A percentile compares a stretch with the other conserved stretches of the same genome.
Conservation (phyloP, 53 echinoderm and acorn worm species). For the Holothuria leucospilota region DNA sequence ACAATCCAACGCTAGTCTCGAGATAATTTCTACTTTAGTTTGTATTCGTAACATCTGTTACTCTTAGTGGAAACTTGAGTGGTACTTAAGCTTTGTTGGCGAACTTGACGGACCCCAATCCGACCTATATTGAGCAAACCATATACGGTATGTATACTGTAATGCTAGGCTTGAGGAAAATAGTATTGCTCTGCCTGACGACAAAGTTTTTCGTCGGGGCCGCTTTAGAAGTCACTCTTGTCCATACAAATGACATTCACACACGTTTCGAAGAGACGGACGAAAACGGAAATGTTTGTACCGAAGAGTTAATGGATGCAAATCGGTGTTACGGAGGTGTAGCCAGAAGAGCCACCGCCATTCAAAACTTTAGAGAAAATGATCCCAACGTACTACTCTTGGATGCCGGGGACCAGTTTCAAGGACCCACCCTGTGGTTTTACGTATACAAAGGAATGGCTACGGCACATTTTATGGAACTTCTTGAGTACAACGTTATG, state of each 20-base stretch:
- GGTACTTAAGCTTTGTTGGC: too few relatives aligned
- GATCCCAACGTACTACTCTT: conserved; percentile 67
- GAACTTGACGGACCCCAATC: too few relatives aligned
- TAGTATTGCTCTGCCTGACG: background rate
- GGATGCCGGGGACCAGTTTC: conserved; percentile 90
- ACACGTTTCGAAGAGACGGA: conserved; percentile 82
- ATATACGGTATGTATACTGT: too few relatives aligned
- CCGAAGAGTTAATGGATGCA: conserved; percentile 40
- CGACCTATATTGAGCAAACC: too few relatives aligned
- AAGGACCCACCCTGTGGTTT: conserved; percentile 87
- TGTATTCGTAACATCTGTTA: too few relatives aligned
- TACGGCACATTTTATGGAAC: conserved; percentile 84
- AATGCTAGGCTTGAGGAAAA: too few relatives aligned
- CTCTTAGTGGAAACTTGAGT: too few relatives aligned
- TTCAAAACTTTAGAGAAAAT: conserved; percentile 56
- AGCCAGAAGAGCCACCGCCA: conserved; percentile 68
- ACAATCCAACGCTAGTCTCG: too few relatives aligned
- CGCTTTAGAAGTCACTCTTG: conserved; percentile 52
- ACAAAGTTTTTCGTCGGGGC: background rate
- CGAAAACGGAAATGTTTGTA: conserved; percentile 59
- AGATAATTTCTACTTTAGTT: too few relatives aligned
- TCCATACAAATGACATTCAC: conserved; percentile 87
- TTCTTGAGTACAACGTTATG: conserved; percentile 81
- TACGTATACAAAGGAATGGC: conserved; percentile 85
- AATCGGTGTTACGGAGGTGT: conserved; percentile 79